These are phyloP conservation scores for Latrodectus hesperus DNA, from an alignment of 2,888 invertebrate species.

Conservation along the genomic window DNA sequence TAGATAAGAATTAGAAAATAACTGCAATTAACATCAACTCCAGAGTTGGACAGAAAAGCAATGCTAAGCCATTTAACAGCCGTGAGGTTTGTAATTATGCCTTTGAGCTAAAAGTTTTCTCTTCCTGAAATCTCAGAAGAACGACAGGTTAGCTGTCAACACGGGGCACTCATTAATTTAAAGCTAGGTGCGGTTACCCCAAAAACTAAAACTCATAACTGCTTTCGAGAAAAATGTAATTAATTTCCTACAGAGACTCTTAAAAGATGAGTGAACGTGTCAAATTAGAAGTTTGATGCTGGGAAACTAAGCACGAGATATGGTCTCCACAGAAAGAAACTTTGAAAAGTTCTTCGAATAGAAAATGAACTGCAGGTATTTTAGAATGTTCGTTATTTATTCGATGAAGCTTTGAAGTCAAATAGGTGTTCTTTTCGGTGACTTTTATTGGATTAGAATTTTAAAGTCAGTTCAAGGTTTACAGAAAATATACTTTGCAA, in stretches of 20 bases:
- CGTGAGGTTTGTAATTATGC: slow-evolving; percentile 21
- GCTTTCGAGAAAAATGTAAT: slow-evolving; percentile 33
- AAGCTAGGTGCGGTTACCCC: slow-evolving; percentile 40
- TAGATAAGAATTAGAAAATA: too few relatives aligned
- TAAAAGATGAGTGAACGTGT: slow-evolving; percentile 22
- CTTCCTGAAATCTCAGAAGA: background rate
- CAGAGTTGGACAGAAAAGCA: slow-evolving; percentile 9
- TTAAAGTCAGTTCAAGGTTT: too few relatives aligned
- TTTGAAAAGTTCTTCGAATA: background rate
- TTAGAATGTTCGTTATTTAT: background rate
- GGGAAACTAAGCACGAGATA: slow-evolving; percentile 4
- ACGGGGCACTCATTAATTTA: slow-evolving; percentile 36
- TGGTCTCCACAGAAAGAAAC: background rate
- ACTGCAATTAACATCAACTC: too few relatives aligned
- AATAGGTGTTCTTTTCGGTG: too few relatives aligned
- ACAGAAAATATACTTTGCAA: too few relatives aligned
- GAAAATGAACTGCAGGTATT: slow-evolving; percentile 10
- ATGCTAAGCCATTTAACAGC: slow-evolving; percentile 12
- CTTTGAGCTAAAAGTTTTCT: slow-evolving; percentile 15
- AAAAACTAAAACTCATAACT: slow-evolving; percentile 24
- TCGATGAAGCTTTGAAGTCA: background rate
- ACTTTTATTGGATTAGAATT: too few relatives aligned
- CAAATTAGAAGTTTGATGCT: slow-evolving; percentile 46
- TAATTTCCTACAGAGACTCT: slow-evolving; percentile 34
- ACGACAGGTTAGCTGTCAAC: slow-evolving; percentile 23